phyloP scores from a whole-genome alignment of 2,113 vertebrate species.

The Cryptoleucopteryx plumbea region DNA sequence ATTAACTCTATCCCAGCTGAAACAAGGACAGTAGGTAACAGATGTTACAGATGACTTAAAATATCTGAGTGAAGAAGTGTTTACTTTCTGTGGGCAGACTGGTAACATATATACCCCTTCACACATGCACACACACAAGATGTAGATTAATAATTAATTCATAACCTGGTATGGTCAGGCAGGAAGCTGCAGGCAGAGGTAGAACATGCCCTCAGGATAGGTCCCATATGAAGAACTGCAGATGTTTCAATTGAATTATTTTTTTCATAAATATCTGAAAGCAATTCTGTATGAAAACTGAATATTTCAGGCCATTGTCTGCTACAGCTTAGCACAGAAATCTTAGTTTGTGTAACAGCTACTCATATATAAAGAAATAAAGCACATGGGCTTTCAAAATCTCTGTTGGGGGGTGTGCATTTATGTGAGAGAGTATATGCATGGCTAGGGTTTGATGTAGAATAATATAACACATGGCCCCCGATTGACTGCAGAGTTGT shows the following conservation, averaged over 20 bases:
- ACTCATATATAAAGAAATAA: not conserved
- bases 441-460: not conserved
- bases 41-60: not conserved
- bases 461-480: conserved; percentile 41
- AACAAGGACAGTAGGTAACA: not conserved
- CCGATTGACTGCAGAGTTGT: not conserved
- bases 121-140: not conserved
- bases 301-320: not conserved
- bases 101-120: not conserved
- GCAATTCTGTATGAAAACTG: not conserved
- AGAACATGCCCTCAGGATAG: not conserved
- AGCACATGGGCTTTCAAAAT: not conserved
- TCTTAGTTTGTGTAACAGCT: not conserved
- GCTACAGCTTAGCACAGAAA: not conserved
- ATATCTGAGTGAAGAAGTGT: too few relatives aligned
- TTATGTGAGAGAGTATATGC: not conserved
- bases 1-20: too few relatives aligned
- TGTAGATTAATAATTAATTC: not conserved
- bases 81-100: not conserved
- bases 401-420: not conserved
- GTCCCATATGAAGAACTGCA: not conserved
- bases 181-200: not conserved
- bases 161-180: not conserved
- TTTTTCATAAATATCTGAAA: not conserved
- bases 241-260: not conserved